Evolutionary conservation across 1,140 invertebrate genomes (phyloP).

Genomic region (Drosophila nikananu): DNA sequence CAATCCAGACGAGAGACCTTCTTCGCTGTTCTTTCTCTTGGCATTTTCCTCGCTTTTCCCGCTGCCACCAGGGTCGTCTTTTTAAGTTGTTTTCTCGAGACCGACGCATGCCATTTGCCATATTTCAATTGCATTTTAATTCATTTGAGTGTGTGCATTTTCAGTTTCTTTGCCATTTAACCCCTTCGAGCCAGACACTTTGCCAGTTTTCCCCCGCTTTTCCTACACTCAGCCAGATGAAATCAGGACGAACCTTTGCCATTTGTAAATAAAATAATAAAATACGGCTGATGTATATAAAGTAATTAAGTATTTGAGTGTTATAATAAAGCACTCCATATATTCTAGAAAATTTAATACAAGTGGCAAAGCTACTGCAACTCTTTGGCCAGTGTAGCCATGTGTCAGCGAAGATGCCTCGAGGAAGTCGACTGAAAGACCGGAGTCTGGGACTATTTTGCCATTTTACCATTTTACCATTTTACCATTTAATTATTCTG

Average conservation of each 20-base stretch:
- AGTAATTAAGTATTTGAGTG: too few relatives aligned
- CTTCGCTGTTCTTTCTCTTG: conserved; percentile 5
- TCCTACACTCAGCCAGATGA: not conserved
- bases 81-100: conserved; percentile 39
- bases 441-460: conserved; percentile 22
- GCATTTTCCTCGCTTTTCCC: conserved; percentile 14
- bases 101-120: conserved; percentile 69
- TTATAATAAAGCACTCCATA: too few relatives aligned
- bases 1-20: not conserved
- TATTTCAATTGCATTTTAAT: conserved; percentile 77
- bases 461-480: conserved; percentile 27
- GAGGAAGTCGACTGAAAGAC: conserved; percentile 18
- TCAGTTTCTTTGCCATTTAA: conserved; percentile 61
- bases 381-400: not conserved
- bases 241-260: too few relatives aligned
- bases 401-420: conserved; percentile 25
- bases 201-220: conserved; percentile 13
- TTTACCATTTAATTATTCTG: conserved; percentile 60
- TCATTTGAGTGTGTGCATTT: conserved; percentile 61
- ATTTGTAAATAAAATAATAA: not conserved
- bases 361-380: not conserved
- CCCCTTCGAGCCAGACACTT: conserved; percentile 49
- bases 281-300: not conserved
- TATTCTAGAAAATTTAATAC: not conserved
- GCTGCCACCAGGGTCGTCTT: not conserved